Conservation (phyloP, 1,140 invertebrate genomes). For the Coenobita brevimanus region DNA sequence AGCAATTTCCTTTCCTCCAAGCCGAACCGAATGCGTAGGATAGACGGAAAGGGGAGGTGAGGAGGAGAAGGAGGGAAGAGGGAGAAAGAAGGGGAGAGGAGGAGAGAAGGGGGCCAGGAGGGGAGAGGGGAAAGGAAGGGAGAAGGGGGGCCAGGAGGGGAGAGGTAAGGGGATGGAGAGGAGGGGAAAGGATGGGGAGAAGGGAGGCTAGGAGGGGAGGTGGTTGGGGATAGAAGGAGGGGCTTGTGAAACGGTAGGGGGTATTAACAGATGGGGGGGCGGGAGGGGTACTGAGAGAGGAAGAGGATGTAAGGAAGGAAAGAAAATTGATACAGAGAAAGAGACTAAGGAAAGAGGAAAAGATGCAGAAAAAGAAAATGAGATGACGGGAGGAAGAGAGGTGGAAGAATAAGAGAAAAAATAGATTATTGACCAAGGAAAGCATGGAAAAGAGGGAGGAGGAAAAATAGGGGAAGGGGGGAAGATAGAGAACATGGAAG, state of each 20-base stretch:
- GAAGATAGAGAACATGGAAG: no score
- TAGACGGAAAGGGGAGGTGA: not conserved
- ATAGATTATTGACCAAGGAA: no score
- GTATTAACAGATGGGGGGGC: not conserved
- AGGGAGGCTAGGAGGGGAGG: not conserved
- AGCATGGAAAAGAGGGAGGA: not conserved
- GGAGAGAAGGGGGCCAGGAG: not conserved
- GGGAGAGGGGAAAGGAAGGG: not conserved
- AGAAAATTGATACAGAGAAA: not conserved
- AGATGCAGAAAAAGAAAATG: not conserved
- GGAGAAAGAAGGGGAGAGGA: not conserved
- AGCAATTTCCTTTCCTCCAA: not conserved
- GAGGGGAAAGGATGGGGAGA: not conserved
- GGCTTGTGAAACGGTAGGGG: not conserved
- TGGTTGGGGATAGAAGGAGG: not conserved
- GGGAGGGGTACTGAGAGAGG: not conserved
- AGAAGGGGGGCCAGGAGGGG: not conserved
- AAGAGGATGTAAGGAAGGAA: not conserved
- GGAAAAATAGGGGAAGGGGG: not conserved
- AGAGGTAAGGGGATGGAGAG: not conserved
- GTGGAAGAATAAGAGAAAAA: not conserved
- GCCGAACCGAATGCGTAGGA: not conserved
- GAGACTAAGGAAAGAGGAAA: no score
- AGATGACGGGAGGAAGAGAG: not conserved
- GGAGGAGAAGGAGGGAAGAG: not conserved